Percentiles rank a stretch among this genome's conserved stretches.
These are phyloP conservation scores for Melanerpes aurifrons DNA, from an alignment of 2,113 vertebrate species.

Conservation along the genomic window DNA sequence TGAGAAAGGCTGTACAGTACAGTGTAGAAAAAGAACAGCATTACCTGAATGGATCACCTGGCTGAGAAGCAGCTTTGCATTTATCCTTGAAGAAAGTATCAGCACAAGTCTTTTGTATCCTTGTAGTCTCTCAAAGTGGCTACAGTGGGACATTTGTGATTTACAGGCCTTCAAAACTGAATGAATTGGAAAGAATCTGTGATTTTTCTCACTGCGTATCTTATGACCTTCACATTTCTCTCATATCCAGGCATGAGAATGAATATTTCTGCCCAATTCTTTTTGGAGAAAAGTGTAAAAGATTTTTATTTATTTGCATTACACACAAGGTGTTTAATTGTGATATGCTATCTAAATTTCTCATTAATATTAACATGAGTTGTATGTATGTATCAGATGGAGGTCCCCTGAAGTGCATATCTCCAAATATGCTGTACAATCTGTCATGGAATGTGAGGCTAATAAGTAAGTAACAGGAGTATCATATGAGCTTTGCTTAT, in stretches of 20 bases:
- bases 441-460: constrained; percentile 21
- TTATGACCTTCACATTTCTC: constrained; percentile 12
- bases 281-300: constrained; percentile 3
- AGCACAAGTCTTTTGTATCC: constrained; percentile 36
- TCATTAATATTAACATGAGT: neutral
- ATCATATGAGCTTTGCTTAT: constrained; percentile 23
- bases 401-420: neutral
- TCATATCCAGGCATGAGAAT: constrained; percentile 3
- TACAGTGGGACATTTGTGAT: constrained; percentile 1
- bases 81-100: constrained; percentile 39
- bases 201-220: neutral
- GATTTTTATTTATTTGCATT: neutral
- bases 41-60: constrained; percentile 51
- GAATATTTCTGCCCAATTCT: neutral
- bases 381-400: neutral
- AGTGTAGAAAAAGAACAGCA: constrained; percentile 1
- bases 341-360: constrained; percentile 8
- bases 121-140: constrained; percentile 45
- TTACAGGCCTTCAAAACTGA: constrained; percentile 7
- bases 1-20: neutral
- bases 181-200: neutral
- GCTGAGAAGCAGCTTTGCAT: constrained; percentile 47
- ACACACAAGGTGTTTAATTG: constrained; percentile 2
- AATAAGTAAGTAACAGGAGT: constrained; percentile 6
- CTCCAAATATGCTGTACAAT: neutral